Evolutionary conservation across 2,113 vertebrate genomes (phyloP), one percentile per base, ranked within the genome.

Genomic region (Ahaetulla prasina): DNA sequence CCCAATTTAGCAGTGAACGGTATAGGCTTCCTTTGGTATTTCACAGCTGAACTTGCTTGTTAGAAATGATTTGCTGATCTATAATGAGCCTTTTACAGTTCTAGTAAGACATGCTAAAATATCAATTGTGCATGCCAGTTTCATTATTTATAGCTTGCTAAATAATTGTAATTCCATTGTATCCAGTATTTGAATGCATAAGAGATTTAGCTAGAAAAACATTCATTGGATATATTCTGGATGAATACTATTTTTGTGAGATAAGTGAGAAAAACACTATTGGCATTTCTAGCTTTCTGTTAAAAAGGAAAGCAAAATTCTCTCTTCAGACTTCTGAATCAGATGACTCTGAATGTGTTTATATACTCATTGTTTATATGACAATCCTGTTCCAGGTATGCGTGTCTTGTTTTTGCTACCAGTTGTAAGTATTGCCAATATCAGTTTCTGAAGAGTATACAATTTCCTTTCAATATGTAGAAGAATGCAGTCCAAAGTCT

Each of bases 141-240:
- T 43, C 94, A 92, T 97, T 97, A 97, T 97, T 97, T 97, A 97
- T 97, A 95, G 96, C 96, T 93, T 96, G 96, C 95, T 96, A 97
- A 97, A 95, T 97, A 97, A 97, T 92, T 96, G 90, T 94, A 96
- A 95, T 96, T 94, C 96, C 94, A 35, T 96, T 96, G 96, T 97
- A 97, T 95, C 96, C 94, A 97, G 97, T 97, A 96, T 93, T 95
- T 93, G 97, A 96, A 95, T 94, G 90, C 91, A 95, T 92, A 94
- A 95, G 93, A 96, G 96, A 97, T 97, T 96, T 96, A 97, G 96
- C 95, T 97, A 96, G 96, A 95, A 63, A 53, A 88, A 96, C 95
- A 96, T 92, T 92, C 96, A 96, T 97, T 97, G 95, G 92, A 93
- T 94, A 92, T 93, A 88, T 93, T 95, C 93, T 96, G 91, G 95